Percentiles rank a stretch among this genome's conserved stretches.
Evolutionary conservation across 2,797 vertebrate species (phyloP).

Genomic region (Morelia viridis): DNA sequence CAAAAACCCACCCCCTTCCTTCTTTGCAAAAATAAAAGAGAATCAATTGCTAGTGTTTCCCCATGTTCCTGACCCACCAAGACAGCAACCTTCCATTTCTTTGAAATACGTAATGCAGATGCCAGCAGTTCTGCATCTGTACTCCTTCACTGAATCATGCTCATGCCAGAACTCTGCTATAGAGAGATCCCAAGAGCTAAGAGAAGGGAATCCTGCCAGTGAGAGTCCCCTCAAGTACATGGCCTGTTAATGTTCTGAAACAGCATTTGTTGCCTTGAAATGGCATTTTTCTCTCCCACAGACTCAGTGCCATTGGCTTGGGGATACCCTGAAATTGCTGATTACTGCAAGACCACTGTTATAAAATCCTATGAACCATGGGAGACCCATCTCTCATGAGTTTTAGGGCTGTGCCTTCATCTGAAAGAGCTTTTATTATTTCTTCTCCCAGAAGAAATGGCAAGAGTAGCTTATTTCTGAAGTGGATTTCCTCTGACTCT

Average conservation of each 20-base stretch:
- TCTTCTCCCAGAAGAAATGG: not conserved
- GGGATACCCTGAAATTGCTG: not conserved
- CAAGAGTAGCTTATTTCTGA: not conserved
- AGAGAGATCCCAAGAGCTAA: not conserved
- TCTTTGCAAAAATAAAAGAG: not conserved
- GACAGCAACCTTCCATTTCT: not conserved
- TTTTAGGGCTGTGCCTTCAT: not conserved
- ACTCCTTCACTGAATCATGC: not conserved
- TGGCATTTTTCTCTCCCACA: not conserved
- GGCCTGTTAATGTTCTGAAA: not conserved
- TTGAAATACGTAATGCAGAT: too few relatives aligned
- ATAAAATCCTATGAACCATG: not conserved
- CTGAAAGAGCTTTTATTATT: not conserved
- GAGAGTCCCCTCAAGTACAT: not conserved
- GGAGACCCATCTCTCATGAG: not conserved
- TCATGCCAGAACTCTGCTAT: not conserved
- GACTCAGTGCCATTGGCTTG: not conserved
- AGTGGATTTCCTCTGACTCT: not conserved
- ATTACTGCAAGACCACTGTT: not conserved
- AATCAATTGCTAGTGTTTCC: not conserved
- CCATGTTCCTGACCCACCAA: not conserved
- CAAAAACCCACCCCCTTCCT: not conserved
- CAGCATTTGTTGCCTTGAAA: not conserved
- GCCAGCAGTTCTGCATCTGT: not conserved
- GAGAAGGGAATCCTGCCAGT: not conserved